Percentiles rank a stretch among this genome's conserved stretches.
Evolutionary conservation across 1,140 invertebrate species (phyloP).

Genomic region (Pseudachorutes palmiensis): DNA sequence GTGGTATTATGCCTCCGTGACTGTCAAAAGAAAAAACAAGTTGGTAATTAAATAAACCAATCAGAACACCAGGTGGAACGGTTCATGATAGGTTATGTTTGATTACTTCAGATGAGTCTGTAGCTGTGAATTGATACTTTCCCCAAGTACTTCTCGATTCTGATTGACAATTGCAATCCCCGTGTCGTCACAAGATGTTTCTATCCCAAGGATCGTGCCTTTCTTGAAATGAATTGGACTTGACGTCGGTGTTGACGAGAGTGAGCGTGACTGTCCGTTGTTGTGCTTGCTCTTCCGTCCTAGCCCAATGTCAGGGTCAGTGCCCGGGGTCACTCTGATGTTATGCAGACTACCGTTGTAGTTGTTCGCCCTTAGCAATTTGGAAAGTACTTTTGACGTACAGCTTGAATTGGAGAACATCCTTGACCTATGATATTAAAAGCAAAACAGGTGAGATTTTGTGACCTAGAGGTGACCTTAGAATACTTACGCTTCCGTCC

Average conservation of each 20-base stretch:
- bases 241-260: neutral
- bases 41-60: too few species aligned
- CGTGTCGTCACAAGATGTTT: constrained; percentile 98
- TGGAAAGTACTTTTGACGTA: too few species aligned
- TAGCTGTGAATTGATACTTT: constrained; percentile 68
- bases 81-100: too few species aligned
- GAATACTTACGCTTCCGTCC: too few species aligned
- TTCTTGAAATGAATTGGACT: constrained; percentile 1
- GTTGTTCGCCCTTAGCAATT: neutral
- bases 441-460: too few species aligned
- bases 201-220: constrained; percentile 72
- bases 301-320: neutral
- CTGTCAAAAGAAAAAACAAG: constrained; percentile 46
- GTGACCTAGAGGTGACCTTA: too few species aligned
- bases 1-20: constrained; percentile 84
- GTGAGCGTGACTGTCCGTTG: neutral
- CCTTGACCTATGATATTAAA: too few species aligned
- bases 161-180: constrained; percentile 76
- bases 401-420: too few species aligned
- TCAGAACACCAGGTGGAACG: too few species aligned
- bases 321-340: neutral
- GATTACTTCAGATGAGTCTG: constrained; percentile 61
- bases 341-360: neutral
- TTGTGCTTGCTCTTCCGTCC: neutral
- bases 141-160: constrained; percentile 63